Evolutionary conservation across 1,140 invertebrate species (phyloP), one percentile per base, ranked within the genome.

Genomic region (Neoseiulus cucumeris): DNA sequence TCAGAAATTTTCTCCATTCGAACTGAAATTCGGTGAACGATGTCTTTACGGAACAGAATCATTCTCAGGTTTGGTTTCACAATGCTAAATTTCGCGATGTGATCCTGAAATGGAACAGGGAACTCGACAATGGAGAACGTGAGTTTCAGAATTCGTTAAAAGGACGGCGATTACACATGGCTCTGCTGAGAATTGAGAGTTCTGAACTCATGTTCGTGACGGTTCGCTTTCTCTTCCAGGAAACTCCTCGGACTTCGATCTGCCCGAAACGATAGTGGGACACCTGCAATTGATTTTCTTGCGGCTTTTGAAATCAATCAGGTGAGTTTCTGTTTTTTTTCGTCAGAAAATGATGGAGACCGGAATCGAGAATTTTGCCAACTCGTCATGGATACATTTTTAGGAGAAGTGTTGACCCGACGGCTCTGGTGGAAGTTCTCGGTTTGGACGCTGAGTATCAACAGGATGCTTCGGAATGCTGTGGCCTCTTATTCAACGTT

Each of bases 381-480:
- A 20, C 4, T 20, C 14, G 28, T 4, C 28, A 25, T 25, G 6
- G 7, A 4, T 47, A 6, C 22, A 59, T 25, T 33, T 59, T 18
- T 59, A 68, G 65, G 51, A 76, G 75, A n/a, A 79, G 77, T 47
- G 76, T 85, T 30, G 83, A 85, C 75, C 83, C 84, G 7, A 79
- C 78, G 25, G 79, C 78, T 67, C 80, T 85, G 69, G 80, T 84
- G 6, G 75, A 79, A 22, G 78, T 79, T 47, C 74, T 86, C n/a
- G 80, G 82, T 9, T 72, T 86, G 39, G 81, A 85, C 72, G 80
- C 81, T 55, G 78, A 76, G 42, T 79, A 79, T 33, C 84, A 79
- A 66, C 75, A 77, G 77, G 84, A 86, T 78, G 84, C 84, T 33
- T 81, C 85, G 74, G 84, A 86, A 74, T 85, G 85, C 75, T 82